phyloP scores from a whole-genome alignment of 2,797 vertebrate species.

The Limnodromus scolopaceus region DNA sequence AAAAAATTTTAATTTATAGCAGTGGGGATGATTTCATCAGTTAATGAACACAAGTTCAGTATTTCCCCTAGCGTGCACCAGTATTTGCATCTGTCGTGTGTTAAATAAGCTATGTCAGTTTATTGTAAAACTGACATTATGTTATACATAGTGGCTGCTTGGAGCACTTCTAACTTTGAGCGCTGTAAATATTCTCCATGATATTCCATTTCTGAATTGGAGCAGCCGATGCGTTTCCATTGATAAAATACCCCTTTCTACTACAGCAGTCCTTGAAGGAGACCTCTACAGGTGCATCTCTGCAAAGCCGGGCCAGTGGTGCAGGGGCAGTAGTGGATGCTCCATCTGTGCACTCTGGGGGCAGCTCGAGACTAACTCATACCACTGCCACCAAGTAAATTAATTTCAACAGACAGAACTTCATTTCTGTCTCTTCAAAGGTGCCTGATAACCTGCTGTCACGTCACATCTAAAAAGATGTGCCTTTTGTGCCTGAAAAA shows the following conservation, averaged over 20 bases:
- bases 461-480: not conserved
- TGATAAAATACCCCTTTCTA: not conserved
- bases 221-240: not conserved
- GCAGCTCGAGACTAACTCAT: not conserved
- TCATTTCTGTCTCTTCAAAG: not conserved
- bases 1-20: not conserved
- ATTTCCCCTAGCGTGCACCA: not conserved
- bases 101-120: not conserved
- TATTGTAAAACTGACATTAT: not conserved
- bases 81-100: not conserved
- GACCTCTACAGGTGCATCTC: not conserved
- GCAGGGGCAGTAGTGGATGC: not conserved
- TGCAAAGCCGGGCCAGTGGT: not conserved
- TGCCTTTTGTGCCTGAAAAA: not conserved
- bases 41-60: not conserved
- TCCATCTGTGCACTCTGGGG: not conserved
- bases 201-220: not conserved
- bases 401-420: not conserved
- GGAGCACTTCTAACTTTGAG: not conserved
- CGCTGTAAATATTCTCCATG: not conserved
- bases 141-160: not conserved
- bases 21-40: not conserved
- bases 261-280: not conserved
- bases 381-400: not conserved
- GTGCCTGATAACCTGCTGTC: not conserved